Conservation (phyloP, 2,797 vertebrate genomes). For the Pristis pectinata region DNA sequence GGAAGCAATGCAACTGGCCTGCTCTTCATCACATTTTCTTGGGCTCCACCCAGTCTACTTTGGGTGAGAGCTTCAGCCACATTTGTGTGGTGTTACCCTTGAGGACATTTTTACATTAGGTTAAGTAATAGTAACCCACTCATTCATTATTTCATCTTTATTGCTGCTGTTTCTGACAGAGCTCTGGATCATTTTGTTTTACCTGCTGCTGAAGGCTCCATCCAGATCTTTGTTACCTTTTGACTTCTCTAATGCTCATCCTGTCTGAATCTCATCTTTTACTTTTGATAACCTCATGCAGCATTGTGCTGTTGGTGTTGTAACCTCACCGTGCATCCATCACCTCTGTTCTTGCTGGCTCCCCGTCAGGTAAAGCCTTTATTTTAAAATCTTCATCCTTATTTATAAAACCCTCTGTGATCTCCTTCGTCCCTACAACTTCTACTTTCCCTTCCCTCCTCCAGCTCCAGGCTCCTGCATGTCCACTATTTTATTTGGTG, state of each 20-base stretch:
- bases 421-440: neutral
- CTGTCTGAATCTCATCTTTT: neutral
- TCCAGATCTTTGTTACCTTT: neutral
- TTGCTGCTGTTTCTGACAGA: neutral
- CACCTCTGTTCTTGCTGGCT: neutral
- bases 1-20: neutral
- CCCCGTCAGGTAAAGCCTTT: neutral
- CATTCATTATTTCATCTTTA: neutral
- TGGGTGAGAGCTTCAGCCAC: neutral
- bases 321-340: neutral
- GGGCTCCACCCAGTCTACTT: neutral
- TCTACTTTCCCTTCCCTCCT: neutral
- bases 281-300: neutral
- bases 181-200: neutral
- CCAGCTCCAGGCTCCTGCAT: neutral
- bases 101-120: neutral
- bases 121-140: neutral
- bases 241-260: too few relatives aligned
- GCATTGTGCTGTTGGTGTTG: neutral
- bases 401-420: neutral
- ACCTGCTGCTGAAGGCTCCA: neutral
- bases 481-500: neutral
- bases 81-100: neutral
- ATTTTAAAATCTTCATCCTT: neutral
- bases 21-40: neutral